Conservation (phyloP, 2,797 vertebrate species). For the Scolopax rusticola region DNA sequence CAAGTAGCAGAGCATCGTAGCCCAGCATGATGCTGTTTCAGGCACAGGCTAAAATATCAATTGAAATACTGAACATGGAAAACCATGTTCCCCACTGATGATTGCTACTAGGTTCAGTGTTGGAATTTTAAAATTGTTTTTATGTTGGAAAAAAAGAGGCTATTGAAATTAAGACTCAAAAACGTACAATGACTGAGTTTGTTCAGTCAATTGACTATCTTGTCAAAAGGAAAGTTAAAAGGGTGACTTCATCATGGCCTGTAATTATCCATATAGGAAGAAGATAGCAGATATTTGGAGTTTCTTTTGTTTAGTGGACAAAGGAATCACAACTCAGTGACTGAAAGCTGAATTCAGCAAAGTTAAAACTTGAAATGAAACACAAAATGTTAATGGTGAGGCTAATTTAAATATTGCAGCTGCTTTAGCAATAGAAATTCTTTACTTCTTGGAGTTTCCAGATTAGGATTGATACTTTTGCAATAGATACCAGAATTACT, state of each 20-base stretch:
- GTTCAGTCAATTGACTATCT: background rate
- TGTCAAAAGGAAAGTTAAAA: slow-evolving; percentile 28
- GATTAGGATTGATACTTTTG: slow-evolving; percentile 13
- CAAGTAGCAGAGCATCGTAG: background rate
- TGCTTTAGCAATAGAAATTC: slow-evolving; percentile 43
- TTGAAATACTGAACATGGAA: background rate
- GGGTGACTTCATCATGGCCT: background rate
- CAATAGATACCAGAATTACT: background rate
- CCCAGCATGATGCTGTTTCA: background rate
- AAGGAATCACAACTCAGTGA: slow-evolving; percentile 45
- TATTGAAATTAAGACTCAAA: background rate
- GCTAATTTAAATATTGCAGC: slow-evolving; percentile 64
- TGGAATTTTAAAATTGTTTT: background rate
- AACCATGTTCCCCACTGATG: background rate
- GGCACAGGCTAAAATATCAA: background rate
- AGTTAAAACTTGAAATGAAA: slow-evolving; percentile 49
- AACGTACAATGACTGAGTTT: background rate
- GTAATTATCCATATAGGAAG: slow-evolving; percentile 32
- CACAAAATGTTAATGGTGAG: slow-evolving; percentile 49
- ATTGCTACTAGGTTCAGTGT: background rate
- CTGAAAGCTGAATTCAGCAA: slow-evolving; percentile 64
- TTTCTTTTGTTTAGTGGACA: slow-evolving; percentile 57
- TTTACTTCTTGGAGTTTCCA: slow-evolving; percentile 15
- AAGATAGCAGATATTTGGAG: slow-evolving; percentile 52
- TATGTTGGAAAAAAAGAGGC: background rate